Base-by-base conservation (phyloP, 2,113 vertebrate genomes). In the Salvelinus alpinus region DNA sequence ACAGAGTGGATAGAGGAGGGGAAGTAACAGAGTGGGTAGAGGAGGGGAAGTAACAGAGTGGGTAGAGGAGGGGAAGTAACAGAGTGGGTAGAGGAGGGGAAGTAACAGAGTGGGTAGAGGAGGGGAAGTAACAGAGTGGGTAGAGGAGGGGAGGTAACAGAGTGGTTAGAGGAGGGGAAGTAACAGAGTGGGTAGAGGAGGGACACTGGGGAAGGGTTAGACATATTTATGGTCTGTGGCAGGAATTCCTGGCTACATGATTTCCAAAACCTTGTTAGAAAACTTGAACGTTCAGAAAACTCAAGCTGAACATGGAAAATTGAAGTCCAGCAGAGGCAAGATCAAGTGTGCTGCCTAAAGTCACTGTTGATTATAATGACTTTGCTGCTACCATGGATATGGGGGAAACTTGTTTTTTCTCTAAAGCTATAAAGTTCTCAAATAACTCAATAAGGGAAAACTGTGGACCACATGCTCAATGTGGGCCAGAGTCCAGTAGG, bases 211-310 rank as follows among this genome's bases (percentile, higher is more conserved):
- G 25, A 64, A 78, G 64, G 74, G 75, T 84, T 80, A 86, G 84
- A 89, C 86, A 86, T 84, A 82, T 29, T 88, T 90, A 80, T 88
- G 85, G 80, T 85, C 70, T 86, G 76, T 69, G 85, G 83, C 73
- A 65, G 77, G 75, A 76, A 76, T 72, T 72, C 38, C 38, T 44
- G 25, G 25, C 38, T 59, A 31, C 24, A 65, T 64, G 18, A 44
- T 57, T 79, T 82, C 81, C 87, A 76, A 4, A 34, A 68, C 73
- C 80, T 80, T 65, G 38, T 73, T 81, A 13, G 85, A 34, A n/a
- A 7, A 79, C 48, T 72, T 70, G 64, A 87, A 59, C 20, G n/a
- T 44, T 34, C 12, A 18, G 47, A 64, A 31, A 70, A 64, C 54
- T 57, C 27, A 1, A 16, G 62, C 71, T 75, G 75, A 88, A 89